Evolutionary conservation across 2,113 vertebrate genomes (phyloP), one percentile per base, ranked within the genome.

Genomic region (Malurus cyaneus): DNA sequence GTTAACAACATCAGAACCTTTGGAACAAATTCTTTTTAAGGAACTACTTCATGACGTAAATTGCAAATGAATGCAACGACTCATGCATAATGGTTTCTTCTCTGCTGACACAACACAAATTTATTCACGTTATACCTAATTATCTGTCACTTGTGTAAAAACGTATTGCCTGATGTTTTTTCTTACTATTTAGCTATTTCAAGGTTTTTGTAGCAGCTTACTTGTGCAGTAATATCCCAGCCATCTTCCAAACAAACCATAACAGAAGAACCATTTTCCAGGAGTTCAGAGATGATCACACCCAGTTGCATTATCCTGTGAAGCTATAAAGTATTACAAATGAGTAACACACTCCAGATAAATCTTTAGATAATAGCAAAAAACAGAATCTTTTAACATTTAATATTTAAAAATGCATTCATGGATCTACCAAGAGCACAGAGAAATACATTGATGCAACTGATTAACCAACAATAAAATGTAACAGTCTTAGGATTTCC

Each of bases 141-240:
- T 73, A 73, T 47, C 15, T 15, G 11, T 24, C 20, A 65, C 18
- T 65, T 77, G 24, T 23, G 8, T 26, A 71, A 84, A 66, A 76
- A 62, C n/a, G 6, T 19, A 54, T 5, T 59, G 42, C 10, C 4
- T 53, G 18, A 1, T 80, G 11, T 8, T 67, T 80, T n/a, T 87
- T 17, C 39, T 67, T 62, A 62, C 44, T 67, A 42, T 36, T 78
- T 65, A 73, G 34, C 16, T 87, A 60, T 34, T 69, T 80, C 32
- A 74, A 81, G 20, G 18, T 21, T 81, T 71, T 86, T 80, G 25
- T 3, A 94, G 84, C 8, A 90, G 24, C 98, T 98, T 97, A 99
- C 99, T 98, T 99, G 99, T 50, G 98, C 98, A 49, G 99, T 99
- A 93, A 99, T 98, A 96, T 99, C 99, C 99, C 99, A 99, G 96